Conservation (phyloP, 2,113 vertebrate genomes). For the Etheostoma spectabile region DNA sequence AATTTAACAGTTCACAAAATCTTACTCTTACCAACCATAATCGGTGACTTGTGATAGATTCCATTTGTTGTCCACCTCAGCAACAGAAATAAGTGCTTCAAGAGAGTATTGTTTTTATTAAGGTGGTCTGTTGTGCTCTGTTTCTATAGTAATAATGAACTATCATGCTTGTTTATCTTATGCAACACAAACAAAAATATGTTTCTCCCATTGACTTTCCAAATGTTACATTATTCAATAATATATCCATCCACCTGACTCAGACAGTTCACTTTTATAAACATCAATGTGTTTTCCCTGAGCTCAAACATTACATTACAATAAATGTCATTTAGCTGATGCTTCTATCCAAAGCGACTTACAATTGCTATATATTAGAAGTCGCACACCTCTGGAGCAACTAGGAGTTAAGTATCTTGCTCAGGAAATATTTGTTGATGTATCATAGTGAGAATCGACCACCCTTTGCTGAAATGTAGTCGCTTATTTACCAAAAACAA, state of each 20-base stretch:
- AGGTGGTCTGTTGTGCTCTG: neutral
- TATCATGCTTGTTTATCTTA: neutral
- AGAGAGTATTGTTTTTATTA: neutral
- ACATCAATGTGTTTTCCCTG: neutral
- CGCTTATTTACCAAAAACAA: neutral
- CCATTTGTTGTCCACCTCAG: neutral
- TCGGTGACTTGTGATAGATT: slow-evolving; percentile 9
- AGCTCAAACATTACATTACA: slow-evolving; percentile 1
- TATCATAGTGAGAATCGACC: too few relatives aligned
- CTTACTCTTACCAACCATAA: neutral
- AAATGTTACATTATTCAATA: slow-evolving; percentile 24
- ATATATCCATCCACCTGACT: slow-evolving; percentile 18
- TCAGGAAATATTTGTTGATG: too few relatives aligned
- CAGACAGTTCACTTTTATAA: neutral
- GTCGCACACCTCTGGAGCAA: too few relatives aligned
- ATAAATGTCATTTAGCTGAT: too few relatives aligned
- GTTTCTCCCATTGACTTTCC: slow-evolving; percentile 9
- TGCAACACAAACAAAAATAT: slow-evolving; percentile 3
- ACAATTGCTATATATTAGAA: too few relatives aligned
- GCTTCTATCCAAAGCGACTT: too few relatives aligned
- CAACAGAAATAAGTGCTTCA: neutral
- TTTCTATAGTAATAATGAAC: slow-evolving; percentile 1
- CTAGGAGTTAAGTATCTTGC: too few relatives aligned
- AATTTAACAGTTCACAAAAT: neutral
- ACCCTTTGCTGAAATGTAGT: slow-evolving; percentile 6